Evolutionary conservation across 2,113 vertebrate species (phyloP), one percentile per base, ranked within the genome.

Genomic region (Sisor rabdophorus): DNA sequence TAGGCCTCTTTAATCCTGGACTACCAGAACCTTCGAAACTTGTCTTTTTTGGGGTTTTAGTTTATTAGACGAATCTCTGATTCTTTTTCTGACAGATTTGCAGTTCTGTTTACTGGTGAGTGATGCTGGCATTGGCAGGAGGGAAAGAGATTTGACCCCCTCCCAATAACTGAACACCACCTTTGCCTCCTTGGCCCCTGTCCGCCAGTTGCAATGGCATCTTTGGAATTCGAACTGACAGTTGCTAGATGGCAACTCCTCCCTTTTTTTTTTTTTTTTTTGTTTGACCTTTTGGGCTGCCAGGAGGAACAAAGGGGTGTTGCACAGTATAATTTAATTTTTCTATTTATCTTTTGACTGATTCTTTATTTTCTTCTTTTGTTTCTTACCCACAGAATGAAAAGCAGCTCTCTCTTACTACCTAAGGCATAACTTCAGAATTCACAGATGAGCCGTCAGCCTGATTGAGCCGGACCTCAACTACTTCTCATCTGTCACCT

Each of bases 341-440:
- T 30, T 75, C 28, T 60, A 56, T 75, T 15, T 10, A 26, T 54
- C 47, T 7, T 32, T 15, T 58, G 58, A 53, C 11, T 26, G 24
- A 70, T 79, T 32, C 40, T 52, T 12, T 71, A 8, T 28, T 36
- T 40, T 19, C 36, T 11, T 11, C 61, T 26, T 47, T 24, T 32
- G 30, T 56, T 58, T 9, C 20, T 74, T 40, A 17, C 20, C 54
- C 28, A 26, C 73, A 82, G 80, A 82, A 73, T 82, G 77, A 82
- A 70, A 30, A 78, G 63, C 53, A 63, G 17, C 65, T 53, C 11
- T 40, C 48, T 19, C 59, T 60, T 20, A 30, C 67, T 20, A 54
- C 44, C 22, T 52, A 6, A 79, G 73, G 36, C 77, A 56, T 48
- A 59, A 81, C 63, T 58, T 74, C 73, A 76, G 17, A 69, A 69